Conservation (phyloP, 2,797 vertebrate genomes). For the Betta splendens region DNA sequence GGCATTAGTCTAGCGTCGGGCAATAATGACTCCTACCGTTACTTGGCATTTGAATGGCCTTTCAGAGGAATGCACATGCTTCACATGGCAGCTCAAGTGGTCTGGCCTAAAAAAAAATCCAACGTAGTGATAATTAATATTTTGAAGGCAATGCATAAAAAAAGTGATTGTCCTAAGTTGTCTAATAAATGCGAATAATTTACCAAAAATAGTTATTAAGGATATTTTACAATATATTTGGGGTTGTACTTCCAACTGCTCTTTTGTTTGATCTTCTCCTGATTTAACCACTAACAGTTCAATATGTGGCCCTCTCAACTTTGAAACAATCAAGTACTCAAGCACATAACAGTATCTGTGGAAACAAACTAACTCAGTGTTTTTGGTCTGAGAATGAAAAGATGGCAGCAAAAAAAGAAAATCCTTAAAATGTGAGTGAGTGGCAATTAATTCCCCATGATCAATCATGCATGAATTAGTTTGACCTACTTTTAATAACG, state of each 20-base stretch:
- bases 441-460: constrained; percentile 64
- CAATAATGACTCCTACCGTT: constrained; percentile 81
- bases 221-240: too few species aligned
- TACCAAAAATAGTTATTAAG: too few species aligned
- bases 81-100: constrained; percentile 99
- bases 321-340: not conserved
- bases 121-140: constrained; percentile 14
- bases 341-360: constrained; percentile 21
- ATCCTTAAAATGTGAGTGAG: constrained; percentile 55
- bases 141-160: too few species aligned
- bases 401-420: constrained; percentile 19
- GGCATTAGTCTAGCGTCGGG: not conserved
- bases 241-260: too few species aligned
- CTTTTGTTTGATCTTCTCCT: not conserved
- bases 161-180: too few species aligned
- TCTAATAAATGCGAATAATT: too few species aligned
- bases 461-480: constrained; percentile 70
- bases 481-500: constrained; percentile 72
- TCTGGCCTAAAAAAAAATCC: constrained; percentile 87
- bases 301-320: not conserved
- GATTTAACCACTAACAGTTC: not conserved
- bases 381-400: constrained; percentile 63
- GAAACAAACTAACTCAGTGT: constrained; percentile 44
- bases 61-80: constrained; percentile 99
- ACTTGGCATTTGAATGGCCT: constrained; percentile 99